Base-by-base conservation (phyloP, 1,140 invertebrate species). In the Nebria ingens region DNA sequence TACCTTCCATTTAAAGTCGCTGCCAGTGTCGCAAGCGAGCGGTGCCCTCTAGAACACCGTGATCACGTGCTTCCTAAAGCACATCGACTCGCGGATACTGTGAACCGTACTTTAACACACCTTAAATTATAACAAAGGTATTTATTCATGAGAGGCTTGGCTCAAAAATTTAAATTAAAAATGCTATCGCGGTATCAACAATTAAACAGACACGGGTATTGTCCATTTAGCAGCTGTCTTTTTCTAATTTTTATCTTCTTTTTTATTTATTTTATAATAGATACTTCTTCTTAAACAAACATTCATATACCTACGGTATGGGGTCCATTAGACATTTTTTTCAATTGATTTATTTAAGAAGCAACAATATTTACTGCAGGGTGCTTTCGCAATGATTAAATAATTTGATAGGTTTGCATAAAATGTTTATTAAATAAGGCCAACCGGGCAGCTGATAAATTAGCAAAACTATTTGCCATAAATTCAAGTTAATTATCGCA, bases 121-220 rank as follows among this genome's bases (percentile, higher is more conserved):
- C 56, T 57, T 57, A 57, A 57, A 45, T 23, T 57, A 50, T 57
- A 57, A 57, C 56, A 57, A 57, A 57, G 56, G 51, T 21, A 53
- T 42, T 53, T 53, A 57, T 57, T 57, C 56, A 57, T 53, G 52
- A 49, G 40, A 53, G 51, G 54, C 54, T 51, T 51, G 54, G 54
- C 54, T 25, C 42, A 51, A 45, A 45, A 45, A 45, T 45, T 45
- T 45, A 45, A 45, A 45, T 45, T 45, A 45, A 45, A 45, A 45
- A 45, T 45, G 15, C 15, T 45, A 45, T 45, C 40, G 40, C 40
- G 40, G 40, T 45, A 45, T 45, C 40, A 45, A 45, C 40, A 45
- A 45, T 45, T 45, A 45, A 45, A 45, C 40, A 45, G 17, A 17
- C 15, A 12, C 17, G n/a, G 15, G 40, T 45, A 45, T 45, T 45